Conservation (phyloP, 1,140 invertebrate genomes). For the Araneus ventricosus region DNA sequence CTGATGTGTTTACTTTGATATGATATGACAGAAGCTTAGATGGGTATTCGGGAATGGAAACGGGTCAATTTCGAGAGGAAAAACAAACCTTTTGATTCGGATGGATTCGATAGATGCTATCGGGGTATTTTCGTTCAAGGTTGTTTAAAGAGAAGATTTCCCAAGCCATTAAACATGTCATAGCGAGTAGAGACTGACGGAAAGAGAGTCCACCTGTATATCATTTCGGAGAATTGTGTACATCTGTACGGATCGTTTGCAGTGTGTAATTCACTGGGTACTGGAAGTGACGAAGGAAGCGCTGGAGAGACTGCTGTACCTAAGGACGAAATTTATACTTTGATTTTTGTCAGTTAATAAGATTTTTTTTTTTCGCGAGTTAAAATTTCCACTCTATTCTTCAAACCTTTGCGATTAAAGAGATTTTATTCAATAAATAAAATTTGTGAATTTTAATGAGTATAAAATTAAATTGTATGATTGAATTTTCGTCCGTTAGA, state of each 20-base stretch:
- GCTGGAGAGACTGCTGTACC: no score
- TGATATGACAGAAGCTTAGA: slow-evolving; percentile 43
- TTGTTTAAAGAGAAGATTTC: slow-evolving; percentile 52
- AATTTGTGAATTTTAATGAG: no score
- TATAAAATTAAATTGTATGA: no score
- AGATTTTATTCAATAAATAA: no score
- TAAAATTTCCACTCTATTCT: no score
- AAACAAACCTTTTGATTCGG: slow-evolving; percentile 57
- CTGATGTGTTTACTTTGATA: slow-evolving; percentile 57
- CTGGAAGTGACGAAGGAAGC: no score
- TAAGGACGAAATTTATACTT: no score
- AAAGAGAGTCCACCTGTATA: neutral
- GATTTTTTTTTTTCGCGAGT: no score
- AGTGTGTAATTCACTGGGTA: neutral
- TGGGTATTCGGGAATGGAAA: slow-evolving; percentile 37
- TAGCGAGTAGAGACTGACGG: neutral
- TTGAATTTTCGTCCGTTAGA: no score
- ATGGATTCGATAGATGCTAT: slow-evolving; percentile 60
- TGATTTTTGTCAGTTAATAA: no score
- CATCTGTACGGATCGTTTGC: neutral
- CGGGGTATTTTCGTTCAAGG: neutral
- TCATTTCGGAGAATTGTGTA: neutral
- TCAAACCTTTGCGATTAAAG: no score
- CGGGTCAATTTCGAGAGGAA: slow-evolving; percentile 44
- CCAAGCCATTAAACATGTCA: slow-evolving; percentile 27